phyloP scores from a whole-genome alignment of 2,797 vertebrate species.

The Anniella stebbinsi region DNA sequence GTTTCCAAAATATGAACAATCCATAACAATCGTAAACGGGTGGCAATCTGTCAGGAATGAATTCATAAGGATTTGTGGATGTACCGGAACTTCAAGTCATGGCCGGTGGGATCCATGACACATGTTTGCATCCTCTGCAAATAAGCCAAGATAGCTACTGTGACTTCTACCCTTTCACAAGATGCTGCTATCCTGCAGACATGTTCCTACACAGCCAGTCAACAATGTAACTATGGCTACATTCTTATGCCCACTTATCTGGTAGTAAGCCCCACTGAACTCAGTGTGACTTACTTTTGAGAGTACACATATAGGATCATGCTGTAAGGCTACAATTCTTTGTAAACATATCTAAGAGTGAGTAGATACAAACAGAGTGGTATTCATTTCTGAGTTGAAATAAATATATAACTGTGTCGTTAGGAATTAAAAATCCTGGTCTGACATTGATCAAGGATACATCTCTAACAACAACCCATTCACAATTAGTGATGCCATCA shows the following conservation, averaged over 20 bases:
- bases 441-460: not conserved
- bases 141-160: not conserved
- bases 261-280: too few species aligned
- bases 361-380: too few species aligned
- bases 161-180: not conserved
- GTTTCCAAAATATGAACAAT: not conserved
- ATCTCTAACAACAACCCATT: slow-evolving; percentile 33
- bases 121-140: not conserved
- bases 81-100: not conserved
- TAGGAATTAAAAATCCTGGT: not conserved
- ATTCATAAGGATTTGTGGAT: not conserved
- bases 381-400: too few species aligned
- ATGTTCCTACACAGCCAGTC: not conserved
- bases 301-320: too few species aligned
- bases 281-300: too few species aligned
- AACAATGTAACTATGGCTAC: not conserved
- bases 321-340: too few species aligned
- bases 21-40: not conserved
- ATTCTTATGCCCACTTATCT: not conserved
- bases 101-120: not conserved
- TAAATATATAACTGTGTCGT: too few species aligned
- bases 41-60: not conserved
- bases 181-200: not conserved
- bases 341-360: too few species aligned
- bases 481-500: not conserved